A percentile compares a stretch with the other conserved stretches of the same genome.
These are phyloP conservation scores for Pterophyllum scalare DNA, from an alignment of 2,113 vertebrate genomes.

Conservation along the genomic window DNA sequence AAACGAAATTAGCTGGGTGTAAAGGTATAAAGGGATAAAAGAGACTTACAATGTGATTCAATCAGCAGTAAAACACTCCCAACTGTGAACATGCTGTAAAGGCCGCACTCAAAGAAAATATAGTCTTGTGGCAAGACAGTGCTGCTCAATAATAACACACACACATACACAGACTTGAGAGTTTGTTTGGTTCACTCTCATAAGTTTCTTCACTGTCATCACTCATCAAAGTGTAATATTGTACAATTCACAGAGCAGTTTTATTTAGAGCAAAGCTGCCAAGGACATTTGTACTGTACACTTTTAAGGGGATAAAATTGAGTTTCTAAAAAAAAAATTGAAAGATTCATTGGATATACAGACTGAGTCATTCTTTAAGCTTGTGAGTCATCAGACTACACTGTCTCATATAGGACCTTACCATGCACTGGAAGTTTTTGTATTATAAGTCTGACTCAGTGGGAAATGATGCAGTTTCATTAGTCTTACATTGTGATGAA, in stretches of 20 bases:
- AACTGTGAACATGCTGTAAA: slow-evolving; percentile 41
- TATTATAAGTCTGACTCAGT: slow-evolving; percentile 12
- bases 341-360: slow-evolving; percentile 15
- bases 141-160: slow-evolving; percentile 5
- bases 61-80: slow-evolving; percentile 71
- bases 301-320: slow-evolving; percentile 10
- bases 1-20: slow-evolving; percentile 17
- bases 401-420: background rate
- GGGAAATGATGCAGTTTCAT: slow-evolving; percentile 19
- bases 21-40: slow-evolving; percentile 18
- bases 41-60: slow-evolving; percentile 29
- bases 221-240: slow-evolving; percentile 44
- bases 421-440: slow-evolving; percentile 2
- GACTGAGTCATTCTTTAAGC: slow-evolving; percentile 22
- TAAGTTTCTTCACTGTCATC: background rate
- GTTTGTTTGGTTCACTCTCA: background rate
- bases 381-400: slow-evolving; percentile 24
- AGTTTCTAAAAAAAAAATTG: slow-evolving; percentile 24
- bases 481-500: slow-evolving; percentile 45
- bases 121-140: slow-evolving; percentile 20
- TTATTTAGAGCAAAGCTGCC: slow-evolving; percentile 17
- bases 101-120: slow-evolving; percentile 44
- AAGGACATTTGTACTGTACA: slow-evolving; percentile 6
- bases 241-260: background rate
- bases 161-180: background rate